These are phyloP conservation scores for Drosophila kuntzei DNA, from an alignment of 2,888 invertebrate species.

Conservation along the genomic window DNA sequence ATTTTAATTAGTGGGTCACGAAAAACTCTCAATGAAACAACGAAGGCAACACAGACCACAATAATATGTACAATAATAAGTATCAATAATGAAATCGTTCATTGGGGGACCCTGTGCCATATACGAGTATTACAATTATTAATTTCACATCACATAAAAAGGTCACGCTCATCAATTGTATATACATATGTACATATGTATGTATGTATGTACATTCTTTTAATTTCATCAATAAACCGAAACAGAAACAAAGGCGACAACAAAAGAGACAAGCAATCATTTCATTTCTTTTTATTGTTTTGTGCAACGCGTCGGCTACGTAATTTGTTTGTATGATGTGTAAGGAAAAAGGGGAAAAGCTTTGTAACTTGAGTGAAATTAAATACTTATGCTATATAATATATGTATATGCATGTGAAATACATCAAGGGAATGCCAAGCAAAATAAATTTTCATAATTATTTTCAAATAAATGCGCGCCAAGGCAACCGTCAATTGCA, in stretches of 20 bases:
- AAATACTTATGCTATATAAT: neutral
- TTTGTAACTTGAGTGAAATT: conserved; percentile 10
- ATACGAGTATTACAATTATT: conserved; percentile 63
- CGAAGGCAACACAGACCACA: conserved; percentile 26
- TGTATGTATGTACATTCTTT: conserved; percentile 1
- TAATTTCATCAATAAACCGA: conserved; percentile 61
- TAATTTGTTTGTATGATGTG: conserved; percentile 11
- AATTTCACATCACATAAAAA: conserved; percentile 70
- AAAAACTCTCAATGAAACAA: conserved; percentile 42
- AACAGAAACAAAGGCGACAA: conserved; percentile 34
- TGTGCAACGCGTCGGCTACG: conserved; percentile 29
- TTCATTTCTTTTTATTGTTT: neutral
- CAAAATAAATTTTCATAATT: conserved; percentile 49
- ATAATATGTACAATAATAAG: conserved; percentile 5
- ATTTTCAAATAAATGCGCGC: conserved; percentile 78
- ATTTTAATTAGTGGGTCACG: conserved; percentile 67
- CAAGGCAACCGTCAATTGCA: conserved; percentile 65
- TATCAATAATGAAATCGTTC: conserved; percentile 45
- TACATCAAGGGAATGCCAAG: conserved; percentile 55
- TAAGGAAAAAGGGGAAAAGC: neutral
- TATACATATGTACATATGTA: neutral
- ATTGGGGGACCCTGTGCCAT: conserved; percentile 67
- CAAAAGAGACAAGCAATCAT: conserved; percentile 20
- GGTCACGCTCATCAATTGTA: conserved; percentile 61
- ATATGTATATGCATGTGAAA: neutral